phyloP scores from a whole-genome alignment of 2,797 vertebrate species.

The Rousettus madagascariensis region DNA sequence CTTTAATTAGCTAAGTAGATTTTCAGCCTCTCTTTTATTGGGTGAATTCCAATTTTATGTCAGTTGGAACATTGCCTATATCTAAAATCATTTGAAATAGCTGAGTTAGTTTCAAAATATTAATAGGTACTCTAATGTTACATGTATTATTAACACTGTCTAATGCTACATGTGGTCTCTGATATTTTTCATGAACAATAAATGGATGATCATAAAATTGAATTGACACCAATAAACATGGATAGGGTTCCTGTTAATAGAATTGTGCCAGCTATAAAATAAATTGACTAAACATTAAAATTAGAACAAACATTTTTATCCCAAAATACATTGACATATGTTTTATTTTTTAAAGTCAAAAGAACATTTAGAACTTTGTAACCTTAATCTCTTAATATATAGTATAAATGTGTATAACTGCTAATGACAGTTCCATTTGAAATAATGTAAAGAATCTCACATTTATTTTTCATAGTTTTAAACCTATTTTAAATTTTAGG shows the following conservation, averaged over 20 bases:
- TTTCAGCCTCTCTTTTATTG: conserved; percentile 45
- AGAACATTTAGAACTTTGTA: neutral
- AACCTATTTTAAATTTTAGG: neutral
- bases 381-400: neutral
- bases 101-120: conserved; percentile 68
- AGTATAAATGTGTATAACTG: neutral
- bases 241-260: neutral
- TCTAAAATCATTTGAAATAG: conserved; percentile 65
- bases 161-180: conserved; percentile 27
- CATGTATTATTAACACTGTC: conserved; percentile 57
- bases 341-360: conserved; percentile 7
- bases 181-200: conserved; percentile 43
- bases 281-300: neutral
- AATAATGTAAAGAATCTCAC: neutral
- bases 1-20: conserved; percentile 73
- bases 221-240: conserved; percentile 36
- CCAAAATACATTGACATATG: neutral
- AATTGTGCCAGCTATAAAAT: neutral
- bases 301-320: conserved; percentile 19
- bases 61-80: conserved; percentile 46
- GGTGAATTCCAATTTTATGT: conserved; percentile 62
- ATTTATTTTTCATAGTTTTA: neutral
- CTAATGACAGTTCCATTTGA: neutral
- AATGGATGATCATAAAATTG: conserved; percentile 58
- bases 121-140: conserved; percentile 61